These are phyloP conservation scores for Trissolcus basalis DNA, from an alignment of 1,140 invertebrate genomes.

Conservation along the genomic window DNA sequence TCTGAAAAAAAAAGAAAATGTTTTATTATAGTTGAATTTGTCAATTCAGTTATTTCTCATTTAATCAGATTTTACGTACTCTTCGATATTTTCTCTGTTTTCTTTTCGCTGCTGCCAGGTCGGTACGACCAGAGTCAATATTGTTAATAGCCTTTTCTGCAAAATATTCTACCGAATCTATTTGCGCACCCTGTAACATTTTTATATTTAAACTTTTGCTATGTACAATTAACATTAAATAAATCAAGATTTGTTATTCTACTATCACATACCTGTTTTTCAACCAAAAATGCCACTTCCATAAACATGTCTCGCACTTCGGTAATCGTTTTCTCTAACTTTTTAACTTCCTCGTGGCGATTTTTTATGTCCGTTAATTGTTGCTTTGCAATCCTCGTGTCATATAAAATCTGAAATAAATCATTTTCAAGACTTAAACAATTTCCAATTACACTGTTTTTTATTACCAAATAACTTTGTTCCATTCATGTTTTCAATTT, in stretches of 20 bases:
- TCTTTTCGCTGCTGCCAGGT: conserved; percentile 82
- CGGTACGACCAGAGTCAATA: conserved; percentile 80
- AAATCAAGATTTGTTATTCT: too few relatives aligned
- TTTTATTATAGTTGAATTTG: conserved; percentile 2
- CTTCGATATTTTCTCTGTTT: conserved; percentile 81
- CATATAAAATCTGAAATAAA: conserved; percentile 83
- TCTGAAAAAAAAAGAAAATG: conserved; percentile 66
- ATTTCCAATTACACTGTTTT: too few relatives aligned
- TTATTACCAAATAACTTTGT: conserved; percentile 15
- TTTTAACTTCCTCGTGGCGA: conserved; percentile 88
- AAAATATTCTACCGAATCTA: conserved; percentile 84
- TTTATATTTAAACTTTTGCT: too few relatives aligned
- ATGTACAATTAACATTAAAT: too few relatives aligned
- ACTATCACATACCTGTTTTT: conserved; percentile 80
- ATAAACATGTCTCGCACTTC: conserved; percentile 90
- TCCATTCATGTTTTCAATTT: conserved; percentile 11
- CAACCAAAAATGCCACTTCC: conserved; percentile 85
- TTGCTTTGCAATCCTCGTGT: conserved; percentile 87
- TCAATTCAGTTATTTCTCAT: too few relatives aligned
- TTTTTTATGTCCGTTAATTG: conserved; percentile 89
- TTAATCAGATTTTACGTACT: too few relatives aligned
- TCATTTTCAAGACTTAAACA: too few relatives aligned
- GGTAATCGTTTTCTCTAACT: conserved; percentile 87
- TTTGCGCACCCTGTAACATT: conserved; percentile 80
- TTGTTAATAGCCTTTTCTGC: conserved; percentile 81